Evolutionary conservation across 2,888 invertebrate species (phyloP), one percentile per base, ranked within the genome.

Genomic region (Polymixis lichenea): DNA sequence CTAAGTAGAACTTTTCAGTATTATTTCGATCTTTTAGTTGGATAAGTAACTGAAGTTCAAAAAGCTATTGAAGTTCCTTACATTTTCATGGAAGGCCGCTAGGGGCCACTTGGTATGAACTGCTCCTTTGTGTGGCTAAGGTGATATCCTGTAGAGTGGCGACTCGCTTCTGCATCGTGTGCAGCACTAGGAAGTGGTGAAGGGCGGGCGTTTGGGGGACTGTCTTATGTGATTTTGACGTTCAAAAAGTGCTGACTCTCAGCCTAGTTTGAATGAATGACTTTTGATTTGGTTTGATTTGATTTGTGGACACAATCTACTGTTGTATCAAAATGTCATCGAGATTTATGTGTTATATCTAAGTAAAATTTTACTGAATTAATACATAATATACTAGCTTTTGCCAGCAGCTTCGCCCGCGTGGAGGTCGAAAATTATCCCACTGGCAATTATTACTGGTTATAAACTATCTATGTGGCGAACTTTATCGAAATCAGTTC

Each of bases 21-120:
- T 71, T 72, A 83, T 80, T 82, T 61, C 56, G 25, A 67, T 77
- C 38, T 58, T 70, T 77, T 3, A 77, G 70, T 71, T 62, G 77
- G 58, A 67, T 61, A 70, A 69, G 69, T 61, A 66, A 61, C 46
- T 69, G 25, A 80, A 82, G 56, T 77, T 79, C 66, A 67, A 70
- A 51, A 64, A 46, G 77, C 38, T 79, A 68, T 38, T 58, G 28
- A 69, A 76, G 38, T 76, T 72, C n/a, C 58, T 38, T 28, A 55
- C 11, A n/a, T 0, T 61, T 80, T 80, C 56, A 60, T 60, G 58
- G 46, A 17, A 25, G 11, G 17, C 6, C 43, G 38, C 49, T n/a
- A 69, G 58, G 51, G 46, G 43, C 11, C 61, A 56, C 28, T 81
- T 51, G 22, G 13, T 17, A 22, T 8, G 11, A 43, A 65, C 19